Conservation (phyloP, 2,113 vertebrate genomes). For the Poeciliopsis prolifica region DNA sequence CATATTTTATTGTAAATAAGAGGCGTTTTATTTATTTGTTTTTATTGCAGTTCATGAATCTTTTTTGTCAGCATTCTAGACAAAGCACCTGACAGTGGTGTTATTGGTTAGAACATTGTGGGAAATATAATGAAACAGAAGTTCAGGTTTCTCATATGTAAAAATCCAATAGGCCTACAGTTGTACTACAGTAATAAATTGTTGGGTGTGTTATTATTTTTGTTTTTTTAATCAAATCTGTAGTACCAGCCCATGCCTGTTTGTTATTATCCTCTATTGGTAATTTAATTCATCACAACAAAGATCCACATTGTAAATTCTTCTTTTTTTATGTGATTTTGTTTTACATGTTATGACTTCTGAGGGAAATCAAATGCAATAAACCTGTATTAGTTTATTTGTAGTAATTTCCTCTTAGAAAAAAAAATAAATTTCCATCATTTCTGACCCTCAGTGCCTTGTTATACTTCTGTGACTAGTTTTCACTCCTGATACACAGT, state of each 20-base stretch:
- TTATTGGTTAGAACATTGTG: no score
- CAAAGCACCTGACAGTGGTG: no score
- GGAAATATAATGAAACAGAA: no score
- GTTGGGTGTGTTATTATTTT: no score
- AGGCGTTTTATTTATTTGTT: no score
- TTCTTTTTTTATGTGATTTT: background rate
- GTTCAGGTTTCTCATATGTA: no score
- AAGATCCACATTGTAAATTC: background rate
- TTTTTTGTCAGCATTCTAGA: no score
- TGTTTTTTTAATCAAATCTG: no score
- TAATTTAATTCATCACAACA: background rate
- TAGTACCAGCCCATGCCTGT: background rate
- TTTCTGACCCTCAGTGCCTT: conserved; percentile 53
- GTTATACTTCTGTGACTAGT: conserved; percentile 72
- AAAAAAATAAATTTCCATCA: background rate
- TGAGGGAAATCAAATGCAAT: background rate
- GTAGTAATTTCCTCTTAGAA: background rate
- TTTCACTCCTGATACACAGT: conserved; percentile 59
- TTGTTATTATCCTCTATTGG: background rate
- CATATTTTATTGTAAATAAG: no score
- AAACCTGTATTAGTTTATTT: background rate
- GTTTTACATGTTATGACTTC: background rate
- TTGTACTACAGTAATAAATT: no score
- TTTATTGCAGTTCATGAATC: no score
- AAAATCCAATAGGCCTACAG: no score